Evolutionary conservation across 2,113 vertebrate species (phyloP).

Genomic region (Petromus typicus): DNA sequence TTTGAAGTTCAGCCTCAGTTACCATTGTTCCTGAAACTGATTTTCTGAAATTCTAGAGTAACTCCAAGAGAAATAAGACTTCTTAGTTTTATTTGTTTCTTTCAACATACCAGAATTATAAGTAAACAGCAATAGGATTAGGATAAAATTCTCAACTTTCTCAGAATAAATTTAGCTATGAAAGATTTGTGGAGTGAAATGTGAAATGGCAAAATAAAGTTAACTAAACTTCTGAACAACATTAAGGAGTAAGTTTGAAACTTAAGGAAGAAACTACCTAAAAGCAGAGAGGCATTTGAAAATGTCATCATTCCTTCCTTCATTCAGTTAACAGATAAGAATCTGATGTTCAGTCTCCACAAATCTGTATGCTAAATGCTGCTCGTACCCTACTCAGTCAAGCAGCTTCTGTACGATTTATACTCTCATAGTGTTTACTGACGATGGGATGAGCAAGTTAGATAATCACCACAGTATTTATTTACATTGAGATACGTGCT

Average conservation of each 20-base stretch:
- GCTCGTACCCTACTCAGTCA: neutral
- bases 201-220: neutral
- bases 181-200: conserved; percentile 26
- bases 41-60: neutral
- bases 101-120: neutral
- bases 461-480: conserved; percentile 24
- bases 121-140: conserved; percentile 19
- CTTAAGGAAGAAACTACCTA: neutral
- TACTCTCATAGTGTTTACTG: neutral
- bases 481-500: conserved; percentile 21
- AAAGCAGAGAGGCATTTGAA: neutral
- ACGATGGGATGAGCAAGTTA: neutral
- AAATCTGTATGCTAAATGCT: neutral
- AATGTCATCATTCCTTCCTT: neutral
- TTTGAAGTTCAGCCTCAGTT: neutral
- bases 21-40: neutral
- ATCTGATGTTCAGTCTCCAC: neutral
- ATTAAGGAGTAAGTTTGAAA: neutral
- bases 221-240: conserved; percentile 1
- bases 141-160: conserved; percentile 32
- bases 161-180: conserved; percentile 54
- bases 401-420: neutral
- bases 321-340: neutral
- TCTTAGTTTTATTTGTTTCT: conserved; percentile 45
- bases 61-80: neutral